Base-by-base conservation (phyloP, 2,888 invertebrate genomes). In the Cheilosia scutellata region DNA sequence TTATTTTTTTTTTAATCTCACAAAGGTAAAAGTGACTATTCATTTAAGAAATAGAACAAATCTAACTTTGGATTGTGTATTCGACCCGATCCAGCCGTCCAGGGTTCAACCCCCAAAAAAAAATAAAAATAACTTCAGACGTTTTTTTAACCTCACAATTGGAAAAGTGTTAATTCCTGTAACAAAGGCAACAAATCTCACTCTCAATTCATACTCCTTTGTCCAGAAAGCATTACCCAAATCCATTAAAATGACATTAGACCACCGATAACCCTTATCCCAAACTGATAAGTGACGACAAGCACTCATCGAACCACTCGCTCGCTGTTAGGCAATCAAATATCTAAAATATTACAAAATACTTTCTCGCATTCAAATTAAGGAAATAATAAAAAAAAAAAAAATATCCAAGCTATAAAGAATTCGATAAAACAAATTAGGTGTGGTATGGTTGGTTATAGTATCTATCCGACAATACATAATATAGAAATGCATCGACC, bases 361-460 rank as follows among this genome's bases (percentile, higher is more conserved):
- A 75, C 74, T 75, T 75, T 75, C 75, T 66, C 57, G 49, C 37
- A 57, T 57, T 58, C 40, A 51, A 47, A 65, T 58, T 60, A 42
- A 53, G 20, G 7, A 31, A 42, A 31, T 6, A 25, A 33, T 13
- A 60, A 29, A 47, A 40, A 7, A 9, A 31, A 16, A 33, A 2
- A 5, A 31, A 60, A 37, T 9, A 3, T 3, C 9, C 33, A 33
- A 33, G 9, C 33, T 3, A 9, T 42, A 68, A 62, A 68, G 66
- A 68, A 40, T 53, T n/a, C 47, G 44, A 60, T 71, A 57, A 71
- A 76, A 60, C 65, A 71, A 77, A 71, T 82, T 65, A 82, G 76
- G 76, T 76, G 71, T 66, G 82, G 68, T 68, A 63, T 62, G 53
- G 40, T 53, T 51, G 20, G 20, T 20, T 29, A 29, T 9, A 33